Evolutionary conservation across 1,140 invertebrate species (phyloP).

Genomic region (Cryptotermes secundus): DNA sequence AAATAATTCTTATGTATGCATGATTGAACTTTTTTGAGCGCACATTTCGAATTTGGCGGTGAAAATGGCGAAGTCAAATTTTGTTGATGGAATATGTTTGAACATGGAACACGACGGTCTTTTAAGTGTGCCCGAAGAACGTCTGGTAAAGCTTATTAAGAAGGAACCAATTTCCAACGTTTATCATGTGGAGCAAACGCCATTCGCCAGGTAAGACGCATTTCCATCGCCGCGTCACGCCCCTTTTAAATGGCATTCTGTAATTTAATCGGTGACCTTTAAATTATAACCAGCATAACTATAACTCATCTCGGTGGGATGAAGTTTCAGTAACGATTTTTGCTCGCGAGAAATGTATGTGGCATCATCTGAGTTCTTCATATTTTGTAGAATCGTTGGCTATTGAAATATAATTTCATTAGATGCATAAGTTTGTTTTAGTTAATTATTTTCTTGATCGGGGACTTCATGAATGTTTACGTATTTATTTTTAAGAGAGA

Average conservation of each 20-base stretch:
- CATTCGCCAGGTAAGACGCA: slow-evolving; percentile 62
- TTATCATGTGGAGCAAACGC: slow-evolving; percentile 67
- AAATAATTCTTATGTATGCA: background rate
- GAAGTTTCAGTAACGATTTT: too few relatives aligned
- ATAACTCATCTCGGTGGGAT: too few relatives aligned
- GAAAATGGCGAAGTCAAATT: slow-evolving; percentile 30
- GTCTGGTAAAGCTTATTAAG: slow-evolving; percentile 58
- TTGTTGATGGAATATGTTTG: slow-evolving; percentile 30
- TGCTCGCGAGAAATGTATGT: too few relatives aligned
- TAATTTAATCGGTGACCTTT: background rate
- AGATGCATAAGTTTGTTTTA: too few relatives aligned
- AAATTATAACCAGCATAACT: too few relatives aligned
- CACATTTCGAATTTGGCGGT: background rate
- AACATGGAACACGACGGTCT: slow-evolving; percentile 53
- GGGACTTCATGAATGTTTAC: too few relatives aligned
- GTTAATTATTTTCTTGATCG: too few relatives aligned
- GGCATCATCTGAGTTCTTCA: too few relatives aligned
- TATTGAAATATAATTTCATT: too few relatives aligned
- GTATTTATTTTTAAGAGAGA: too few relatives aligned
- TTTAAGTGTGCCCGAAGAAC: slow-evolving; percentile 59
- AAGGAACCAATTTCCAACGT: slow-evolving; percentile 63
- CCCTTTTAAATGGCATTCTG: background rate
- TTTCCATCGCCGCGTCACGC: background rate
- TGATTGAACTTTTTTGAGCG: background rate
- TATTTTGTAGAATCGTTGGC: too few relatives aligned